Evolutionary conservation across 2,113 vertebrate genomes (phyloP).

Genomic region (Pelvicachromis taeniatus): DNA sequence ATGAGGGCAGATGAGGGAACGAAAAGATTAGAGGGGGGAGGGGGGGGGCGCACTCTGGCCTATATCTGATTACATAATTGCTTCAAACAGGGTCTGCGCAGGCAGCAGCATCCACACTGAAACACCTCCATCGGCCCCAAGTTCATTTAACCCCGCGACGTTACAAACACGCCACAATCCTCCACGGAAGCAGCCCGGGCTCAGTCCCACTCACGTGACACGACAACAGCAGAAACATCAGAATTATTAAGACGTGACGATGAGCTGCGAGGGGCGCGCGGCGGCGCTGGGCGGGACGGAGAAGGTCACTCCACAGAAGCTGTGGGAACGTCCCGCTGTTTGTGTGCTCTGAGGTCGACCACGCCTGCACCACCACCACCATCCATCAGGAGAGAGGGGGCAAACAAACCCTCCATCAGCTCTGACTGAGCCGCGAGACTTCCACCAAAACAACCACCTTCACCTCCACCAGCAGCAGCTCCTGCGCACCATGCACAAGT

Average conservation of each 20-base stretch:
- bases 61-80: slow-evolving; percentile 61
- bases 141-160: not conserved
- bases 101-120: not conserved
- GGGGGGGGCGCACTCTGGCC: slow-evolving; percentile 14
- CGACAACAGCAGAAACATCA: not conserved
- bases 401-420: not conserved
- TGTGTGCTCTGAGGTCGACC: slow-evolving; percentile 26
- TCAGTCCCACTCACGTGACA: not conserved
- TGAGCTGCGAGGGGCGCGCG: not conserved
- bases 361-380: slow-evolving; percentile 32
- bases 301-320: not conserved
- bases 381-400: not conserved
- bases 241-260: not conserved
- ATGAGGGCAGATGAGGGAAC: not conserved
- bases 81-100: slow-evolving; percentile 30
- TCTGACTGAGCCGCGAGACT: not conserved
- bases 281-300: not conserved
- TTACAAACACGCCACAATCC: not conserved
- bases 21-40: not conserved
- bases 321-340: not conserved
- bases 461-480: not conserved
- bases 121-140: not conserved
- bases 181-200: not conserved
- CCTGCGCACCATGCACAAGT: not conserved
- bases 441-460: not conserved